Conservation (phyloP, 2,888 invertebrate species). For the Drosophila percnosoma region DNA sequence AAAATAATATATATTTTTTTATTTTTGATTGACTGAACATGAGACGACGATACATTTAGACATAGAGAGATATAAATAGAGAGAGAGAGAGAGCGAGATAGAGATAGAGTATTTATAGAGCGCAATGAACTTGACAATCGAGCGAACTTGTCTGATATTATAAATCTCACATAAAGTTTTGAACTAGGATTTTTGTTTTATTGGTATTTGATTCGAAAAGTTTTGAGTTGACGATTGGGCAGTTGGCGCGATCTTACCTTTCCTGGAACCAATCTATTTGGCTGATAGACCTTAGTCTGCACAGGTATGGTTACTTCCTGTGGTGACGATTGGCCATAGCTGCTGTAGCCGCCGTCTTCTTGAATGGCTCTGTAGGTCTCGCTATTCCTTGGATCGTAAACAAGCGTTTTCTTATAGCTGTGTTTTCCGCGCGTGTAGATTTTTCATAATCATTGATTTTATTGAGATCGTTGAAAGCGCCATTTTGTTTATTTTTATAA, state of each 20-base stretch:
- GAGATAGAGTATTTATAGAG: conserved; percentile 61
- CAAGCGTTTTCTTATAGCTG: conserved; percentile 88
- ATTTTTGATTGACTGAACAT: conserved; percentile 56
- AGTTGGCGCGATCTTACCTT: conserved; percentile 86
- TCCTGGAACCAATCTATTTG: conserved; percentile 85
- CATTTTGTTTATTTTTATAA: conserved; percentile 42
- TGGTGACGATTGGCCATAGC: conserved; percentile 87
- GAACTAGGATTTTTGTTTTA: conserved; percentile 19
- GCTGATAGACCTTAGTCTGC: conserved; percentile 91
- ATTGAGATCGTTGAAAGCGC: conserved; percentile 70
- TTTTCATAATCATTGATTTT: conserved; percentile 37
- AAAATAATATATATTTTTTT: not conserved
- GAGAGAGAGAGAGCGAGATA: conserved; percentile 33
- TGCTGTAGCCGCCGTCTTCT: conserved; percentile 88
- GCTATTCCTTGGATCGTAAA: conserved; percentile 94
- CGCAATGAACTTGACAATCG: conserved; percentile 60
- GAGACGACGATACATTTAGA: conserved; percentile 57
- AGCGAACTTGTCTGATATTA: conserved; percentile 51
- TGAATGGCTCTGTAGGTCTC: conserved; percentile 95
- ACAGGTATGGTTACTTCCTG: conserved; percentile 90
- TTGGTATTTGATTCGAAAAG: conserved; percentile 26
- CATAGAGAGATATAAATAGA: not conserved
- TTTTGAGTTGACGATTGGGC: conserved; percentile 54
- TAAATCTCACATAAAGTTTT: conserved; percentile 56
- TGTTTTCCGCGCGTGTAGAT: conserved; percentile 49